Evolutionary conservation across 2,888 invertebrate genomes (phyloP), one percentile per base, ranked within the genome.

Genomic region (Acleris emargana): DNA sequence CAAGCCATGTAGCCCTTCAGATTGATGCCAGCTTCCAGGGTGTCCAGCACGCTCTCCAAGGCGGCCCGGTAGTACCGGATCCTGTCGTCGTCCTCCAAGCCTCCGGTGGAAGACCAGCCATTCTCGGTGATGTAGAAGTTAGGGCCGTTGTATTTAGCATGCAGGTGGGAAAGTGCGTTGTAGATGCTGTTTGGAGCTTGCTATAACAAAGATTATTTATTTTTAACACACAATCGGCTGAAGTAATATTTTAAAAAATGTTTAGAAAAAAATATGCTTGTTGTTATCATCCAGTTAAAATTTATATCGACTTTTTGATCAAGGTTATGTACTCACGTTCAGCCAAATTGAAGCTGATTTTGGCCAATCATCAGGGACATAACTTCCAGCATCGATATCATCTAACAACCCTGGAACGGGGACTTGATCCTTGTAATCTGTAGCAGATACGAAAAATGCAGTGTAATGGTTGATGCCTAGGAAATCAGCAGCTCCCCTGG

Each of bases 381-480:
- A 72, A 0, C 16, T 1, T 0, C 76, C 79, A 2, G 76, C 75
- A 58, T 74, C 79, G 13, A 73, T 67, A 63, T 89, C 89, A 67
- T 81, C 79, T 9, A 62, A 42, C 5, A 81, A 3, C 0, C 84
- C 84, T 1, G 85, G 86, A 1, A 80, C 78, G 0, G 73, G 60
- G 6, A 71, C 50, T 38, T 55, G 43, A 16, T 22, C 9, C 16
- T 60, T 73, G 25, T 81, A 52, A 11, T 82, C 73, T 0, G 74
- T 73, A 0, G 83, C 82, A 0, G 84, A 82, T 7, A 84, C 62
- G 5, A 79, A 32, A 0, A 0, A 72, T 0, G 93, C 79, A 0
- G 95, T 94, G 77, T 97, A 97, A 67, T 95, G 94, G 75, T 96
- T 96, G 3, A 96, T 86, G 1, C 96, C 89, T 17, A 88, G 83